Evolutionary conservation across 2,797 vertebrate species (phyloP).

Genomic region (Danionella dracula): DNA sequence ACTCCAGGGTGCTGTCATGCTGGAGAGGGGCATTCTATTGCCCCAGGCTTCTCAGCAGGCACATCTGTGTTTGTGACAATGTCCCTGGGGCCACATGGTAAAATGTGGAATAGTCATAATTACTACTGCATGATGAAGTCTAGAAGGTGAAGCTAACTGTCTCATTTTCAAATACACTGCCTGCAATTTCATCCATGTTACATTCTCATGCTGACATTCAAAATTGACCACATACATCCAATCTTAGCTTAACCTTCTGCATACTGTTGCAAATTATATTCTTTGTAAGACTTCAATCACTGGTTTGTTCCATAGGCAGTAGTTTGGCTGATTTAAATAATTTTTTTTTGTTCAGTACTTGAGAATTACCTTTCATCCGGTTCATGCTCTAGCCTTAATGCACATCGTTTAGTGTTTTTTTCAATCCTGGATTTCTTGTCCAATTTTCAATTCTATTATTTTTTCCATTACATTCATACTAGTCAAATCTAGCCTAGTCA

Average conservation of each 20-base stretch:
- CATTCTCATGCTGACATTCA: background rate
- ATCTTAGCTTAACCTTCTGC: background rate
- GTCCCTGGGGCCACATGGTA: constrained; percentile 42
- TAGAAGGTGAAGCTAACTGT: constrained; percentile 25
- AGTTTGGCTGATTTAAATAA: constrained; percentile 4
- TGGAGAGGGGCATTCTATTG: constrained; percentile 58
- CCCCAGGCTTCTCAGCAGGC: constrained; percentile 60
- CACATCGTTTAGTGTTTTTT: constrained; percentile 20
- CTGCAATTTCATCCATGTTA: constrained; percentile 8
- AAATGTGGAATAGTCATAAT: constrained; percentile 55
- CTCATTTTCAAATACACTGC: constrained; percentile 11
- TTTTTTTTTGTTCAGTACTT: background rate
- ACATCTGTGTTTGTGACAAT: constrained; percentile 63
- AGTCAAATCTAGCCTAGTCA: constrained; percentile 16
- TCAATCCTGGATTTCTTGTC: background rate
- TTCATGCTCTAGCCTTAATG: background rate
- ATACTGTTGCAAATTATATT: background rate
- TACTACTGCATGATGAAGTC: constrained; percentile 35
- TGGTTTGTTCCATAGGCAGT: background rate
- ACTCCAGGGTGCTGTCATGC: constrained; percentile 44
- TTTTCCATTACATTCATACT: constrained; percentile 26
- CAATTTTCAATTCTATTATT: background rate
- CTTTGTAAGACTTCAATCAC: background rate
- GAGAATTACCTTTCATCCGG: background rate
- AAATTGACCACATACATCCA: background rate